A percentile compares a stretch with the other conserved stretches of the same genome.
These are phyloP conservation scores for Chirona hameri DNA, from an alignment of 2,888 invertebrate genomes.

Conservation along the genomic window DNA sequence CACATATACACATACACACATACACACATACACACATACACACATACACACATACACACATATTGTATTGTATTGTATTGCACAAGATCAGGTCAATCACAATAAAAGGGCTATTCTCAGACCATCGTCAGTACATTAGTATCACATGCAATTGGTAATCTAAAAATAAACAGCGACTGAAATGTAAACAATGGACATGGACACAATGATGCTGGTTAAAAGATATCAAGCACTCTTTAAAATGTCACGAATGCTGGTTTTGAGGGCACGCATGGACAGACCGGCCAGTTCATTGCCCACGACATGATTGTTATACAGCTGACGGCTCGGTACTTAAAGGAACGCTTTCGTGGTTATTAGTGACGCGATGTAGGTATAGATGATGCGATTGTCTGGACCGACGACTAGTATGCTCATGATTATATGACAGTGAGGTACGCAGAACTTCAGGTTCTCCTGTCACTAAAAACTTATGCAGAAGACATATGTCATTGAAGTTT, in stretches of 20 bases:
- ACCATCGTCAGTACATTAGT: neutral
- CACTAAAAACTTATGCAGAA: neutral
- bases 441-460: neutral
- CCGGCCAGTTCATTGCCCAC: neutral
- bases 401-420: neutral
- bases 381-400: neutral
- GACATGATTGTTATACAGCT: neutral
- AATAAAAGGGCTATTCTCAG: neutral
- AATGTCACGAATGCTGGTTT: neutral
- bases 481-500: neutral
- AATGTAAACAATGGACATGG: neutral
- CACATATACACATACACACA: no score
- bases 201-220: neutral
- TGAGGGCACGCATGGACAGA: neutral
- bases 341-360: neutral
- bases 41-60: no score
- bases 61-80: neutral
- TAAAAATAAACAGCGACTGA: neutral
- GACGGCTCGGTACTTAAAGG: neutral
- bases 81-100: neutral
- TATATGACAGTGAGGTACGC: neutral
- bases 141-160: neutral
- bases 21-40: no score
- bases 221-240: neutral
- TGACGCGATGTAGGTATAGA: neutral